phyloP scores from a whole-genome alignment of 1,140 invertebrate genomes.

The Sinonovacula constricta region DNA sequence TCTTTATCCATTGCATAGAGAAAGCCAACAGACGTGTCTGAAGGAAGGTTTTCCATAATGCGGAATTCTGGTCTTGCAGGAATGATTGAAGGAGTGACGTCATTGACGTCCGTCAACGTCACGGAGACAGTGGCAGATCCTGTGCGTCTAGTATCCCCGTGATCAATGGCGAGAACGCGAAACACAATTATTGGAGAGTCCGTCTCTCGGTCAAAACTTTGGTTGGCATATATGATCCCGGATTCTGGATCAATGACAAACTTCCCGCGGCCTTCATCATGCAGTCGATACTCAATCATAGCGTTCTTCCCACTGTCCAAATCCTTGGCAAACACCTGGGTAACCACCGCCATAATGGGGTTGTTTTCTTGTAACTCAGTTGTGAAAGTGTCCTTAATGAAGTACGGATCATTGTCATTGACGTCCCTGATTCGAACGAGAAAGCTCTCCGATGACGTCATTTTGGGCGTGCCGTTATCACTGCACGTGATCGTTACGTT shows the following conservation, averaged over 20 bases:
- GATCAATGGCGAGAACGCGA: conserved; percentile 53
- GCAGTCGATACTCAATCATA: conserved; percentile 34
- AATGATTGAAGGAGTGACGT: conserved; percentile 63
- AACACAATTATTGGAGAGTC: conserved; percentile 34
- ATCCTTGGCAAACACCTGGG: conserved; percentile 94
- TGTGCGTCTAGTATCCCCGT: conserved; percentile 82
- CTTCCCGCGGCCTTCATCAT: not conserved
- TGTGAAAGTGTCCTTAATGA: conserved; percentile 27
- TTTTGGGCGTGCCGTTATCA: conserved; percentile 29
- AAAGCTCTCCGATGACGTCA: conserved; percentile 30
- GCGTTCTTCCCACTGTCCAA: conserved; percentile 95
- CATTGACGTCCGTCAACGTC: conserved; percentile 85
- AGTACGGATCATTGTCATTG: conserved; percentile 48
- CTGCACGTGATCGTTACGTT: conserved; percentile 37
- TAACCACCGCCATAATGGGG: conserved; percentile 92
- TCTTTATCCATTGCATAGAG: conserved; percentile 94
- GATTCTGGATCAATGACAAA: conserved; percentile 31
- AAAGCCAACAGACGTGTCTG: conserved; percentile 84
- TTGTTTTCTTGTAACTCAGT: conserved; percentile 37
- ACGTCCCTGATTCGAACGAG: conserved; percentile 41
- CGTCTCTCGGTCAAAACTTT: conserved; percentile 55
- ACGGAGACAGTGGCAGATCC: conserved; percentile 63
- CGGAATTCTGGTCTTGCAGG: conserved; percentile 55
- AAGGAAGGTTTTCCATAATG: conserved; percentile 62
- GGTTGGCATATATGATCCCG: conserved; percentile 48